Base-by-base conservation (phyloP, 2,113 vertebrate species). In the Saimiri boliviensis region DNA sequence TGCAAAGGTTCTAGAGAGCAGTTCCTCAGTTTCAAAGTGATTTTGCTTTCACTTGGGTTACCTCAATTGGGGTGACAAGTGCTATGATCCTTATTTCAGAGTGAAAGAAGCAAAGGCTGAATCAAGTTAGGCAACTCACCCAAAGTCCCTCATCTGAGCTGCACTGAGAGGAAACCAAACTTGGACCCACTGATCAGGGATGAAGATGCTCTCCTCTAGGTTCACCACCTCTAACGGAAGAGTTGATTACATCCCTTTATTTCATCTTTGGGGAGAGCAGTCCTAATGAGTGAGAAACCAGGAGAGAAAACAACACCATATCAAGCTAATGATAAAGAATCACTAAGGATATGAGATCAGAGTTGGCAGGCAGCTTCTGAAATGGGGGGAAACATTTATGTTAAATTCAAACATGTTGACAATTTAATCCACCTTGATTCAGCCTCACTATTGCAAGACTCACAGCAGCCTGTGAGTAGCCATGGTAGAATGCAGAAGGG, bases 391-490 rank as follows among this genome's bases (percentile, higher is more conserved):
- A 92, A 17, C 6, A 40, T 96, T 91, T 95, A 58, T 76, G 77
- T 82, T 85, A 76, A 86, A 37, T 95, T 93, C 40, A 92, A 96
- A 89, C 71, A 77, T 27, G 68, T 95, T 93, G 93, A 88, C 82
- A 54, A 63, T 80, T 91, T 84, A 96, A 89, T 89, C 42, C 87
- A 23, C 1, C 27, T 94, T 92, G 84, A 89, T 70, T 93, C 90
- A 85, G 54, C 47, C 73, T 49, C 88, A 85, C 81, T 96, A 94
- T 96, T 97, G 93, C 83, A 93, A 95, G 96, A 97, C 32, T n/a
- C 81, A 40, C 37, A 87, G 89, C 68, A 86, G 83, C 73, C 91
- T 88, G n/a, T n/a, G n/a, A n/a, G n/a, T n/a, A n/a, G n/a, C n/a
- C 13, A 7, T 66, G 40, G 56, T 19, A 21, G 56, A 63, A 84